These are phyloP conservation scores for Pituophis catenifer DNA, from an alignment of 2,113 vertebrate species.

Conservation along the genomic window DNA sequence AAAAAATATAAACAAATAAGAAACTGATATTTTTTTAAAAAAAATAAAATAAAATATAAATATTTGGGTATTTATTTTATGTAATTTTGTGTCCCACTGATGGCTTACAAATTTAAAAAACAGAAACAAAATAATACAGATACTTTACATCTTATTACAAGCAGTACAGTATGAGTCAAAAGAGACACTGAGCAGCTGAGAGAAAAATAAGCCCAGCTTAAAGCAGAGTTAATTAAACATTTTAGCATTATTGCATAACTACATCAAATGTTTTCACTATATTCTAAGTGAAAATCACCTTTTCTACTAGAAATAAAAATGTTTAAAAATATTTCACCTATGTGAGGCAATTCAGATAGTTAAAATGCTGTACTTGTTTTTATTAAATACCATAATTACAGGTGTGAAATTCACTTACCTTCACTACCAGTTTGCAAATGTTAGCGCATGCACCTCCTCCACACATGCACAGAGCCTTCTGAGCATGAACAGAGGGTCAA, in stretches of 20 bases:
- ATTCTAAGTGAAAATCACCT: not conserved
- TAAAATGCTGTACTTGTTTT: not conserved
- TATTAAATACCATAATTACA: not conserved
- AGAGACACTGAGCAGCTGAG: not conserved
- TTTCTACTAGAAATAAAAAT: not conserved
- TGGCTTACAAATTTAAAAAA: not conserved
- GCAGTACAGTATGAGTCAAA: not conserved
- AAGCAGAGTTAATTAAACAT: not conserved
- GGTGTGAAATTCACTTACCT: too few species aligned
- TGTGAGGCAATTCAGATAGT: not conserved
- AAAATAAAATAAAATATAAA: not conserved
- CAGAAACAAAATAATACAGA: not conserved
- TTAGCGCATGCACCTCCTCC: too few species aligned
- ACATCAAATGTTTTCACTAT: constrained; percentile 22
- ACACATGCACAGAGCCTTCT: too few species aligned
- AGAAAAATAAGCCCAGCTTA: not conserved
- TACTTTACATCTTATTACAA: not conserved
- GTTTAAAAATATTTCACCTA: not conserved
- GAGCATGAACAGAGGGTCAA: too few species aligned
- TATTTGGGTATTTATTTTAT: not conserved
- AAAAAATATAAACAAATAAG: not conserved
- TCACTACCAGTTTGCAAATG: too few species aligned
- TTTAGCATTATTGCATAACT: not conserved
- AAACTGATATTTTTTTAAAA: not conserved
- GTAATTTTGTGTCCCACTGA: not conserved